Base-by-base conservation (phyloP, 2,888 invertebrate genomes). In the Orthonevra nobilis region DNA sequence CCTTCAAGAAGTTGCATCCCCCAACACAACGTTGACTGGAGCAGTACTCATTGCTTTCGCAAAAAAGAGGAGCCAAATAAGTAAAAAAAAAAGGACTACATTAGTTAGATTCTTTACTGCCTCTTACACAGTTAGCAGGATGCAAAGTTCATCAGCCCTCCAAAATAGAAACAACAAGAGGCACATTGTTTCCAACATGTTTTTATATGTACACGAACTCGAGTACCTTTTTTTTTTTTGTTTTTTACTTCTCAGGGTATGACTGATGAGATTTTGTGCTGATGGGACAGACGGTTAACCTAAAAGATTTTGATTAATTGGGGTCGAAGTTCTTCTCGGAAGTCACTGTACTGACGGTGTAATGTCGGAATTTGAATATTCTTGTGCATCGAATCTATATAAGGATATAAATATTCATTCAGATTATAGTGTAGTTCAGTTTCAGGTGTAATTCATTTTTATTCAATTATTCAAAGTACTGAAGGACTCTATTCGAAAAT, bases 201-300 rank as follows among this genome's bases (percentile, higher is more conserved):
- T 54, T 68, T 48, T n/a, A n/a, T n/a, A n/a, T n/a, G 61, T 61
- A 61, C 34, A 54, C 38, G 3, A n/a, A n/a, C n/a, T n/a, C n/a
- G n/a, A 68, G 32, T 26, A 68, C 54, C 54, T 46, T n/a, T n/a
- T n/a, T n/a, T n/a, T n/a, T n/a, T n/a, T n/a, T n/a, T n/a, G n/a
- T n/a, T n/a, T n/a, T 74, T 68, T 52, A 46, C 34, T 40, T n/a
- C n/a, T n/a, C 10, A 20, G 48, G 38, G 40, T 61, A 69, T 74
- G 69, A 75, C 69, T 75, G 69, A 75, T 75, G 68, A 75, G 61
- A 61, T 69, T 75, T 40, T 75, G 38, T 54, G 54, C 69, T 75
- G 74, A 75, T 69, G 68, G 69, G 74, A 61, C 74, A 75, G 74
- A 61, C 40, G 68, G 68, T 69, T 68, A 54, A 68, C 74, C 74